Evolutionary conservation across 1,140 invertebrate genomes (phyloP).

Genomic region (Pogonognathellus flavescens): DNA sequence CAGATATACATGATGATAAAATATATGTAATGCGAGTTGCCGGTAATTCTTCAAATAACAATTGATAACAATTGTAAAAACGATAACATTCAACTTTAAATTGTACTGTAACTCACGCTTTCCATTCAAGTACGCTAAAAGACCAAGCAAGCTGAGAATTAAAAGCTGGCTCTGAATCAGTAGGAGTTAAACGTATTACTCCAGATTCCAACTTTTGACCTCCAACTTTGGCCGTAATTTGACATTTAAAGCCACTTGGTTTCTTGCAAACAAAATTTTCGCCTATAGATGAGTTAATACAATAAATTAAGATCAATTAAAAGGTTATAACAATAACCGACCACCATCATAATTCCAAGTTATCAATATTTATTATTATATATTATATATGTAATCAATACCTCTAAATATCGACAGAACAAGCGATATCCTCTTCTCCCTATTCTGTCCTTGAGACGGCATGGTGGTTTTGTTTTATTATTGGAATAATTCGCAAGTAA

Average conservation of each 20-base stretch:
- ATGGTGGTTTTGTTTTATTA: too few species aligned
- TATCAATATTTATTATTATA: too few species aligned
- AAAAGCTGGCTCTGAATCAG: constrained; percentile 49
- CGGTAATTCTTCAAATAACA: too few species aligned
- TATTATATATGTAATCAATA: not conserved
- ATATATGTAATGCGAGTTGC: too few species aligned
- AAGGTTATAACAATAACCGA: not conserved
- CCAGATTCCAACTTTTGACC: constrained; percentile 25
- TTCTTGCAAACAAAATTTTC: constrained; percentile 54
- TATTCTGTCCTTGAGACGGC: too few species aligned
- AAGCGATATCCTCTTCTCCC: not conserved
- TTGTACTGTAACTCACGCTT: constrained; percentile 16
- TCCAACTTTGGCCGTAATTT: constrained; percentile 37
- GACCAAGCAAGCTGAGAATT: constrained; percentile 55
- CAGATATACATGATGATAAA: too few species aligned
- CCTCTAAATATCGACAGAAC: constrained; percentile 19
- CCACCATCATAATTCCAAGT: too few species aligned
- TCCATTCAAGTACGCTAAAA: constrained; percentile 33
- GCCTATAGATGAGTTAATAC: not conserved
- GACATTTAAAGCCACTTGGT: constrained; percentile 16
- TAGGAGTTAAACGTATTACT: not conserved
- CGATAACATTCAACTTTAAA: too few species aligned
- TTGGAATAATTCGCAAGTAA: too few species aligned
- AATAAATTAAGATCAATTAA: not conserved
- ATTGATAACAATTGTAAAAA: too few species aligned